phyloP scores from a whole-genome alignment of 2,113 vertebrate species.

The Panthera tigris region DNA sequence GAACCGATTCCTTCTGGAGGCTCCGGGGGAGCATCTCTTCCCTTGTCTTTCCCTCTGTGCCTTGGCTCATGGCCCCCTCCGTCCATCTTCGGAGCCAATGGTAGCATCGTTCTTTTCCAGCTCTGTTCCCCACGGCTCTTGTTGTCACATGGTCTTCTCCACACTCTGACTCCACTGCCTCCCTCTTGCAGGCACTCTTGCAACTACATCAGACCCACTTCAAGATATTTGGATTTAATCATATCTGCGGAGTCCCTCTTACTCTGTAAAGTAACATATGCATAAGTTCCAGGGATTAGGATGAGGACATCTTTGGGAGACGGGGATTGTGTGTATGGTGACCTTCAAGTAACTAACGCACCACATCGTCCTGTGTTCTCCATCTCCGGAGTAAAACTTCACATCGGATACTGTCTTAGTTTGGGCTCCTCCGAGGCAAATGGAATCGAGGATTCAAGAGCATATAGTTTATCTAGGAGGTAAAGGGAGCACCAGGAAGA shows the following conservation, averaged over 20 bases:
- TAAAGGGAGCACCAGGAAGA: too few relatives aligned
- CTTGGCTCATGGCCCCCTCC: neutral
- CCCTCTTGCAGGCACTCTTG: neutral
- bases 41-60: neutral
- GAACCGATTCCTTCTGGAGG: neutral
- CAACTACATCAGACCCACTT: neutral
- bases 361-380: neutral
- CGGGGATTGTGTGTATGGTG: accelerated
- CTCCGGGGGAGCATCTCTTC: neutral
- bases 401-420: neutral
- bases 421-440: neutral
- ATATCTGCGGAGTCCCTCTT: neutral
- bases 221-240: neutral
- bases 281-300: neutral
- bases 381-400: neutral
- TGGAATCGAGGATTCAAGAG: neutral
- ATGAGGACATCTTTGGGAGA: neutral
- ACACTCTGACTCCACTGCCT: neutral
- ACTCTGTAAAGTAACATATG: neutral
- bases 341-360: neutral
- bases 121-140: neutral
- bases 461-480: neutral
- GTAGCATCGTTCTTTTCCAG: neutral
- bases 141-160: neutral
- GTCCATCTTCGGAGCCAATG: neutral